Conservation (phyloP, 2,888 invertebrate species). For the Sminthurides aquaticus region DNA sequence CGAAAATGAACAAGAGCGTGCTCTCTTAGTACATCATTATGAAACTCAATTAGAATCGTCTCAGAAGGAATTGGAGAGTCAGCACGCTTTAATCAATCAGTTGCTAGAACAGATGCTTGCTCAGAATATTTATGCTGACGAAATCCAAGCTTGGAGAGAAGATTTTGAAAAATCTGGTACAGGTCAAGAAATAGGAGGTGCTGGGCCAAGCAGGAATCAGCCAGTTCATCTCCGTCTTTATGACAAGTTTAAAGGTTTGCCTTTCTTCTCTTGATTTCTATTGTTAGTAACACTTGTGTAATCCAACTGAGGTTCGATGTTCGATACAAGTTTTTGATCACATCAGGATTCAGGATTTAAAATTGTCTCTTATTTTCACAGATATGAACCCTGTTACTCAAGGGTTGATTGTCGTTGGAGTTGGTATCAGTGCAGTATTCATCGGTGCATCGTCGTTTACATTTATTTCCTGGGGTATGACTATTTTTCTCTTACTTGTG, state of each 20-base stretch:
- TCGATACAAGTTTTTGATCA: too few relatives aligned
- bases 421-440: conserved; percentile 1
- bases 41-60: background rate
- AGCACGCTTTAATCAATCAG: background rate
- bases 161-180: background rate
- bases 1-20: background rate
- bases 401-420: background rate
- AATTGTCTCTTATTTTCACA: background rate
- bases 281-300: background rate
- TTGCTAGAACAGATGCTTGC: background rate
- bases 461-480: background rate
- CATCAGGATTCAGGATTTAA: too few relatives aligned
- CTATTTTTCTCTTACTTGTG: background rate
- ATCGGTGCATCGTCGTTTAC: background rate
- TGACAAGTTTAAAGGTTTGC: background rate
- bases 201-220: background rate
- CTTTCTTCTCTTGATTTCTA: background rate
- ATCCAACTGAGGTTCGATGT: too few relatives aligned
- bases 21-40: background rate
- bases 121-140: background rate
- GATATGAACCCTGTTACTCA: background rate
- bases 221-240: background rate
- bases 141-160: background rate
- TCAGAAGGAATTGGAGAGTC: background rate
- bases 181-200: background rate